phyloP scores from a whole-genome alignment of 2,797 vertebrate species.

The Ambastaia sidthimunki region DNA sequence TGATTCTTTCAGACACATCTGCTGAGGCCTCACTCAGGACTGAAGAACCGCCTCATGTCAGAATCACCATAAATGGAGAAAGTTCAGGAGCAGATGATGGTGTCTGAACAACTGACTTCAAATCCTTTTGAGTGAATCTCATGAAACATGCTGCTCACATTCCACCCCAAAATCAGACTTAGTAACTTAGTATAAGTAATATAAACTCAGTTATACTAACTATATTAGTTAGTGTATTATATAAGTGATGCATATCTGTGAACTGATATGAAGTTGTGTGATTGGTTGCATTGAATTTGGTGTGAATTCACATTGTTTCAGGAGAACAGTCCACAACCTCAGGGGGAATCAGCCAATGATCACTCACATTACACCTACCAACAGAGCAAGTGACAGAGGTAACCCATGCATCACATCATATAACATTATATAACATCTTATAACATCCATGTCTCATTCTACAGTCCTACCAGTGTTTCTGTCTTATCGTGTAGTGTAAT shows the following conservation, averaged over 20 bases:
- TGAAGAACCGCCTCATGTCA: not conserved
- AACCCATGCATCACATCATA: not conserved
- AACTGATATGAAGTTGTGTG: not conserved
- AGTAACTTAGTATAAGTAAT: too few species aligned
- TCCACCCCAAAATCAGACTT: not conserved
- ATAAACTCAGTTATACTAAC: too few species aligned
- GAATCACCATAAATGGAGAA: conserved; percentile 26
- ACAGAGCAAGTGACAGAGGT: conserved; percentile 96
- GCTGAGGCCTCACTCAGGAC: not conserved
- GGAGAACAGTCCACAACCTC: conserved; percentile 92
- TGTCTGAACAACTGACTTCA: not conserved
- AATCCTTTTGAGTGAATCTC: not conserved
- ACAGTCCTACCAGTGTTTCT: too few species aligned
- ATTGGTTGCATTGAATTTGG: not conserved
- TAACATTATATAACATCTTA: not conserved
- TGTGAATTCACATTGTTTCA: conserved; percentile 65
- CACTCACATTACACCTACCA: conserved; percentile 96
- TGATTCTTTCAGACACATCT: not conserved
- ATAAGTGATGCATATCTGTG: not conserved
- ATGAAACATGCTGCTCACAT: not conserved
- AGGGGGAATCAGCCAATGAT: conserved; percentile 91
- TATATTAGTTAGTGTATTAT: too few species aligned
- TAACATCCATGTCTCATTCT: too few species aligned
- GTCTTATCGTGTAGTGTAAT: too few species aligned
- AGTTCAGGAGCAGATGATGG: not conserved